Conservation (phyloP, 2,797 vertebrate species). For the Pseudomugil gertrudae region DNA sequence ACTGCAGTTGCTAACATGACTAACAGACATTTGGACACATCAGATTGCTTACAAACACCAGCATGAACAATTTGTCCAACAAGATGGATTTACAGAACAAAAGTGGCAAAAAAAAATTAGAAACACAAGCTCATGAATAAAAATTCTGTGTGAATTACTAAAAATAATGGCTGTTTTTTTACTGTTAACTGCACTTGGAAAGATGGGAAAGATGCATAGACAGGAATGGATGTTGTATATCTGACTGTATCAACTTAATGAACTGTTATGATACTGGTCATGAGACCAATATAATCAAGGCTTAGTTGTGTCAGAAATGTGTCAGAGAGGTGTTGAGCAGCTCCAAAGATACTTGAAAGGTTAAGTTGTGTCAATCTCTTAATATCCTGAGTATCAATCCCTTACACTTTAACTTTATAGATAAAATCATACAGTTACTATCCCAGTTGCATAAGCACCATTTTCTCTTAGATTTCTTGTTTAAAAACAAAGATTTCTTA, state of each 20-base stretch:
- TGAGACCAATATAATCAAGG: too few relatives aligned
- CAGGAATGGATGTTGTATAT: background rate
- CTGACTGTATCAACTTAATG: too few relatives aligned
- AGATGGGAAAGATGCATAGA: background rate
- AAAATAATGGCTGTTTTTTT: background rate
- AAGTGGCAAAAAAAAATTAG: too few relatives aligned
- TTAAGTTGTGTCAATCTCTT: too few relatives aligned
- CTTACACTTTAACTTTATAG: too few relatives aligned
- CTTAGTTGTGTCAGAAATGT: too few relatives aligned
- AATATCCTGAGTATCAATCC: too few relatives aligned
- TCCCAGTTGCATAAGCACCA: background rate
- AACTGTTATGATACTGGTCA: too few relatives aligned
- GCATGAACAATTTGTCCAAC: background rate
- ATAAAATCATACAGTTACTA: background rate
- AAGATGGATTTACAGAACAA: background rate
- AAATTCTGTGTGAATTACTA: background rate
- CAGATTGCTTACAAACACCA: background rate
- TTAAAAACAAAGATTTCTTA: background rate
- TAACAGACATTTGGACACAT: background rate
- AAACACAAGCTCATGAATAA: background rate
- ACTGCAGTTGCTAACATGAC: background rate
- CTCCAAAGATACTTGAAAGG: too few relatives aligned
- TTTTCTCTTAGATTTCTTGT: too few relatives aligned
- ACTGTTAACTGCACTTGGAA: background rate
- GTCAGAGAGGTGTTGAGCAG: too few relatives aligned